Conservation (phyloP, 2,113 vertebrate genomes). For the Pycnonotus jocosus region DNA sequence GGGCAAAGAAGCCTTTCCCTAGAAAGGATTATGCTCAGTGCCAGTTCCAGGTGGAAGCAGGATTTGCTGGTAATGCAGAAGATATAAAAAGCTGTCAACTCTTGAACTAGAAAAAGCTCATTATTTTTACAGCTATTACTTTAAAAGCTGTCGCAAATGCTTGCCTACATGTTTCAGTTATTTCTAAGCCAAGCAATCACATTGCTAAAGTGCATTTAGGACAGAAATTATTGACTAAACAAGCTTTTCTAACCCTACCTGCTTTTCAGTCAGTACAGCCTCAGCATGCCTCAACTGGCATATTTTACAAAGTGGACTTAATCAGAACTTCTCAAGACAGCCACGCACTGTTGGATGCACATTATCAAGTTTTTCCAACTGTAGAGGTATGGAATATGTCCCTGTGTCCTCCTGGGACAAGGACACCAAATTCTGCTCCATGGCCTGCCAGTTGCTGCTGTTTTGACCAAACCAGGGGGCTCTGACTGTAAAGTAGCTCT, state of each 20-base stretch:
- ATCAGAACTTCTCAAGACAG: not conserved
- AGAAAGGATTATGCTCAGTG: not conserved
- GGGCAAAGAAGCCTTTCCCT: not conserved
- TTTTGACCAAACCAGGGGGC: not conserved
- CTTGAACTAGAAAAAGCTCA: not conserved
- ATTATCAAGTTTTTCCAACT: not conserved
- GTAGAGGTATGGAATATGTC: fast-evolving
- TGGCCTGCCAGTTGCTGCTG: not conserved
- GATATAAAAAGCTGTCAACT: not conserved
- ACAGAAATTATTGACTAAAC: not conserved
- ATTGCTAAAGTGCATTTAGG: not conserved
- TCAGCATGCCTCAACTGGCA: not conserved
- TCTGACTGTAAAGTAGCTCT: fast-evolving
- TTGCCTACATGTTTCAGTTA: not conserved
- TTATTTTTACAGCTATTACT: not conserved
- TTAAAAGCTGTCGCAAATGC: not conserved
- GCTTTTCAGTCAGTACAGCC: not conserved
- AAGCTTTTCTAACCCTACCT: not conserved
- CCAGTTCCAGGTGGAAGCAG: not conserved
- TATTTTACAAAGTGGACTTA: not conserved
- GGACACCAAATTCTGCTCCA: not conserved
- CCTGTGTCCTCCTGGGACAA: not conserved
- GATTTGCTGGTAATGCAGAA: not conserved
- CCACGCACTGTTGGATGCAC: not conserved
- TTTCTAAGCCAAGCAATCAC: not conserved